A percentile compares a stretch with the other conserved stretches of the same genome.
phyloP scores from a whole-genome alignment of 2,888 invertebrate species.

The Tipula helvola region DNA sequence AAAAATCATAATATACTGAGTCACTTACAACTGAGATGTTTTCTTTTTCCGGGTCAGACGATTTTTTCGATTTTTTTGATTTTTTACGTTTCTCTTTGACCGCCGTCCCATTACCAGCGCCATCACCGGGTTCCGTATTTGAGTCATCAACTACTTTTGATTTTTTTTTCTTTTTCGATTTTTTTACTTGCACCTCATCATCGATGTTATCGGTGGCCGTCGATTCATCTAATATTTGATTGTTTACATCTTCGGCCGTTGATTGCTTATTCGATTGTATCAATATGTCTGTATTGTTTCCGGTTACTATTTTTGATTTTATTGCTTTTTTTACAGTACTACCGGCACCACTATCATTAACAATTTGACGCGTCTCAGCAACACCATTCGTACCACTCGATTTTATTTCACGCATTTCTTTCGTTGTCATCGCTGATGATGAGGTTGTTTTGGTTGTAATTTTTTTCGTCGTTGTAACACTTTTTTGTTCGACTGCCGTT shows the following conservation, averaged over 20 bases:
- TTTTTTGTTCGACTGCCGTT: not conserved
- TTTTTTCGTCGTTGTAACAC: not conserved
- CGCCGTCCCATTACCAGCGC: not conserved
- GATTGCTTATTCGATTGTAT: not conserved
- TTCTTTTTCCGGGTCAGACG: conserved; percentile 44
- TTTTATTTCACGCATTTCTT: not conserved
- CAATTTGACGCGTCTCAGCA: not conserved
- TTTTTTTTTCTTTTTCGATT: conserved; percentile 7
- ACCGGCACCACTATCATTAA: not conserved
- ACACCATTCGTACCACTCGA: not conserved
- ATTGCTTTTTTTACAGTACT: not conserved
- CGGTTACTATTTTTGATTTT: not conserved
- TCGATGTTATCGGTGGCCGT: not conserved
- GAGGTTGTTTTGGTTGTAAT: not conserved
- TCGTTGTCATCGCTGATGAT: not conserved
- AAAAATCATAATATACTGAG: not conserved
- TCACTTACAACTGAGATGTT: conserved; percentile 54
- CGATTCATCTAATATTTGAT: not conserved
- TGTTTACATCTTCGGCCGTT: not conserved
- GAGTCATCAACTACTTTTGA: not conserved
- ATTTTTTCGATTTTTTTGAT: conserved; percentile 49
- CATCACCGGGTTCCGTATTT: not conserved
- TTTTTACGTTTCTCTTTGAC: conserved; percentile 25
- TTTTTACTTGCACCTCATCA: not conserved
- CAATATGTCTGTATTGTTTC: not conserved